Evolutionary conservation across 2,888 invertebrate genomes (phyloP).

Genomic region (Megalurothrips usitatus): DNA sequence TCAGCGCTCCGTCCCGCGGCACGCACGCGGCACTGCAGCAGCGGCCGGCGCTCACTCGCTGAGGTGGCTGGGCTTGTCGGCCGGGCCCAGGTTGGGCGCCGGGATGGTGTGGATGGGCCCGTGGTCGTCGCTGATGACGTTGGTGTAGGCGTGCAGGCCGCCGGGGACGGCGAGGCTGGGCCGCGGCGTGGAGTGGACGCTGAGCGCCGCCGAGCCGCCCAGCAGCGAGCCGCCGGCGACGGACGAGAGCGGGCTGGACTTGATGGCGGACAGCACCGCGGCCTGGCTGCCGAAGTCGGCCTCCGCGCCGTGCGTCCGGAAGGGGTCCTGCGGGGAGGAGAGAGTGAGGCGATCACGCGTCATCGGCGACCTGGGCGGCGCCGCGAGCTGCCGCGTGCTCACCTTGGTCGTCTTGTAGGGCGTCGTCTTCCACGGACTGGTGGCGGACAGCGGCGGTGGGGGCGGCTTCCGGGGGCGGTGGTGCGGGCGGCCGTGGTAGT

Average conservation of each 20-base stretch:
- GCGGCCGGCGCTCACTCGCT: not conserved
- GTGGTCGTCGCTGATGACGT: constrained; percentile 10
- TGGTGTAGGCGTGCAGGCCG: constrained; percentile 9
- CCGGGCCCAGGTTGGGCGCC: constrained; percentile 70
- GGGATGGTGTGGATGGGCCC: constrained; percentile 74
- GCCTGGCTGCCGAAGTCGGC: constrained; percentile 14
- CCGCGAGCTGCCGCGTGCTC: no score
- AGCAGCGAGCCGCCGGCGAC: not conserved
- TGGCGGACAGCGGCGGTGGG: constrained; percentile 3
- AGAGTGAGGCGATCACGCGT: not conserved
- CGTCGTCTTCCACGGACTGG: constrained; percentile 13
- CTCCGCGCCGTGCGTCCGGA: not conserved
- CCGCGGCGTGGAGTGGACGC: not conserved
- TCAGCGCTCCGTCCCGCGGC: no score
- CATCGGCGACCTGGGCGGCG: not conserved
- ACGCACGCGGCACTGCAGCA: no score
- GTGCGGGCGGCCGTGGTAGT: constrained; percentile 6
- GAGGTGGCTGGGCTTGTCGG: constrained; percentile 32
- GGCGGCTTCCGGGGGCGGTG: constrained; percentile 1
- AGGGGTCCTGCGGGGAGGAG: not conserved
- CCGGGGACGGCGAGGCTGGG: not conserved
- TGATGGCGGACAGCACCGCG: constrained; percentile 7
- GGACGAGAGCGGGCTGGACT: not conserved
- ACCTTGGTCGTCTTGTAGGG: constrained; percentile 19
- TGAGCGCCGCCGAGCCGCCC: not conserved